Evolutionary conservation across 2,113 vertebrate species (phyloP).

Genomic region (Otus sunia): DNA sequence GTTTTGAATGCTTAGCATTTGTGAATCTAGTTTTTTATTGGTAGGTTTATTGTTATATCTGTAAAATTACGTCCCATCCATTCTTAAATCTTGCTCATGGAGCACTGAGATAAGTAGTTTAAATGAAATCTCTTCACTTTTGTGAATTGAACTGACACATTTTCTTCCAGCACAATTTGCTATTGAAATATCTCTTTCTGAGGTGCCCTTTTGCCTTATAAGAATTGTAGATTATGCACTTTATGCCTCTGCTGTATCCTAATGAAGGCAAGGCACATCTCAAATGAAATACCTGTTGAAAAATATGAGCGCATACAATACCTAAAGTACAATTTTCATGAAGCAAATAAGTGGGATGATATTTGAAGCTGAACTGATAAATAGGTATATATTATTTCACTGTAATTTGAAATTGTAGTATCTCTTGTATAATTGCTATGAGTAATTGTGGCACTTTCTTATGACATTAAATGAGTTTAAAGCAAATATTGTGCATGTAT

Average conservation of each 20-base stretch:
- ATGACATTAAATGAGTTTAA: background rate
- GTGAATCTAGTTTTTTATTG: background rate
- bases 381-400: background rate
- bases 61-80: background rate
- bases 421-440: background rate
- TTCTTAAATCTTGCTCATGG: background rate
- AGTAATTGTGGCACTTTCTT: background rate
- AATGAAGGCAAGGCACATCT: background rate
- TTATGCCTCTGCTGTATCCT: background rate
- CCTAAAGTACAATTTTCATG: background rate
- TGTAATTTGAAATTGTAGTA: background rate
- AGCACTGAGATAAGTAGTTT: constrained; percentile 7
- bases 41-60: background rate
- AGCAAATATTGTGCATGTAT: background rate
- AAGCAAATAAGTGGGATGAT: background rate
- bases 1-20: background rate
- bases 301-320: background rate
- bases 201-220: constrained; percentile 37
- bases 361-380: background rate
- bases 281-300: background rate
- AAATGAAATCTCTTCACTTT: constrained; percentile 25
- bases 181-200: constrained; percentile 10
- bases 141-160: constrained; percentile 14
- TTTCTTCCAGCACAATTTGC: constrained; percentile 13
- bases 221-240: constrained; percentile 24